These are phyloP conservation scores for Poeciliopsis presidionis DNA, from an alignment of 2,797 vertebrate species.

Conservation along the genomic window DNA sequence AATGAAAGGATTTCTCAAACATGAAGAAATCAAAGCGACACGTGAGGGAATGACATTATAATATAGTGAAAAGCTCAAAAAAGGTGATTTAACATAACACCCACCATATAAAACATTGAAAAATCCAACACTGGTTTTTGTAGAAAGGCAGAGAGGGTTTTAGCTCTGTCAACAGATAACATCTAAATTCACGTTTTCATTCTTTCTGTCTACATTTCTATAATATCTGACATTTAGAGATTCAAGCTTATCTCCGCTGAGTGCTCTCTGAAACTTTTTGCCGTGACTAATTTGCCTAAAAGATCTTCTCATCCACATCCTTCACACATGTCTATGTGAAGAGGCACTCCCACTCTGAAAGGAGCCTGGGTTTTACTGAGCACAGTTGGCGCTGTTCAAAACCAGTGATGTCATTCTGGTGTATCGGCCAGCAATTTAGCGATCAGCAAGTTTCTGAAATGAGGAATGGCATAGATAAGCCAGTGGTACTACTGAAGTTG, in stretches of 20 bases:
- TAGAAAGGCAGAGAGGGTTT: background rate
- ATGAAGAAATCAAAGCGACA: no score
- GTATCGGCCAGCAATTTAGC: conserved; percentile 66
- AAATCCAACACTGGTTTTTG: background rate
- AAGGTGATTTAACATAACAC: no score
- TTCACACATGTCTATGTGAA: conserved; percentile 63
- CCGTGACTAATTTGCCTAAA: conserved; percentile 63
- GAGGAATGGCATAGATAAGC: conserved; percentile 56
- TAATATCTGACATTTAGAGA: conserved; percentile 11
- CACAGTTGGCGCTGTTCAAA: conserved; percentile 71
- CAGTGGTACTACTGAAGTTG: conserved; percentile 39
- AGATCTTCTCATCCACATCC: conserved; percentile 65
- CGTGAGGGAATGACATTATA: no score
- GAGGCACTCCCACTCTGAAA: conserved; percentile 73
- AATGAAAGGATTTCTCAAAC: no score
- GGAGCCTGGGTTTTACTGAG: conserved; percentile 74
- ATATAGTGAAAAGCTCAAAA: no score
- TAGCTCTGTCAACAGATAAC: background rate
- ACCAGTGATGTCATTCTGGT: conserved; percentile 77
- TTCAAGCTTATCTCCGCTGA: conserved; percentile 26
- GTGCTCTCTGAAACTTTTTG: conserved; percentile 32
- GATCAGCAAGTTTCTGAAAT: conserved; percentile 77
- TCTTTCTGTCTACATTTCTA: background rate
- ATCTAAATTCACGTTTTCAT: background rate
- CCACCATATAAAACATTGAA: background rate